A percentile compares a stretch with the other conserved stretches of the same genome.
phyloP scores from a whole-genome alignment of 2,113 vertebrate genomes.

The Calyptomena viridis region DNA sequence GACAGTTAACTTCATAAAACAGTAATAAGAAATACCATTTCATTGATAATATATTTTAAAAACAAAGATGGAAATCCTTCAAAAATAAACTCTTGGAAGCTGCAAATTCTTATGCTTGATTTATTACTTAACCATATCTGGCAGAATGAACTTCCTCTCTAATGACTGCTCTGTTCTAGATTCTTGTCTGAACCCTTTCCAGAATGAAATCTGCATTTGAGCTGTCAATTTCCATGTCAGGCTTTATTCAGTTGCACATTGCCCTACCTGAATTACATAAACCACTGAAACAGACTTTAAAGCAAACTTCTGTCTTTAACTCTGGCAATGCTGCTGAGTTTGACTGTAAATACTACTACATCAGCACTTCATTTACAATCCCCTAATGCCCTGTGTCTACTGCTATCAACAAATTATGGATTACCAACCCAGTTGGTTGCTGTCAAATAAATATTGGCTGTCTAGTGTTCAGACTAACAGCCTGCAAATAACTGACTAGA shows the following conservation, averaged over 20 bases:
- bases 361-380: background rate
- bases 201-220: background rate
- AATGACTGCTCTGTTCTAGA: background rate
- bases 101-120: background rate
- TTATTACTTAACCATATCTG: background rate
- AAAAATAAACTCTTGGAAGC: background rate
- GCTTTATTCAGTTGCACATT: constrained; percentile 14
- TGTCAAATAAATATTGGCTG: background rate
- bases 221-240: background rate
- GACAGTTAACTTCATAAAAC: background rate
- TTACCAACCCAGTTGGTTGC: background rate
- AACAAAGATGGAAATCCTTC: background rate
- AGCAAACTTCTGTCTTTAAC: background rate
- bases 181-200: background rate
- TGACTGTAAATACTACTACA: background rate
- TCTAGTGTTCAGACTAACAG: background rate
- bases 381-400: background rate
- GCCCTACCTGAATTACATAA: background rate
- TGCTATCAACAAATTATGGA: background rate
- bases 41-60: background rate
- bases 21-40: background rate
- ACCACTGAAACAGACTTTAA: background rate
- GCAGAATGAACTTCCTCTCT: background rate
- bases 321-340: background rate
- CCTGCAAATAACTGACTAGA: background rate